Conservation (phyloP, 2,888 invertebrate species). For the Netelia inedita region DNA sequence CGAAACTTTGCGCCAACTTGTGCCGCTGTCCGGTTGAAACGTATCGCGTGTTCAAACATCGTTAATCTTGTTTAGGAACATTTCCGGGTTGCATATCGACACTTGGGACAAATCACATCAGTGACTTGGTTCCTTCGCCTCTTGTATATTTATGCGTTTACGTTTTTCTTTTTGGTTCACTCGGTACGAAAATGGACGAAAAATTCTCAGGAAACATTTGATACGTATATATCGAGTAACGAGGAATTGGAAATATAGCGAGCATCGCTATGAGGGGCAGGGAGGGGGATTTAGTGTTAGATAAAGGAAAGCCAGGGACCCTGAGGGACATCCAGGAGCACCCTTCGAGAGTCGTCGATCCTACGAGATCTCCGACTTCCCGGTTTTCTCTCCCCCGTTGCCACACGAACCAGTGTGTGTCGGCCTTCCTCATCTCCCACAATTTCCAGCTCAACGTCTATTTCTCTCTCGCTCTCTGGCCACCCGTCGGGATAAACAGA, state of each 20-base stretch:
- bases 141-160: not conserved
- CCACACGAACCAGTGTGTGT: slow-evolving; percentile 47
- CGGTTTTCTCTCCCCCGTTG: slow-evolving; percentile 49
- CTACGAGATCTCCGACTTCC: slow-evolving; percentile 57
- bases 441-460: slow-evolving; percentile 52
- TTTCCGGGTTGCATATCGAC: slow-evolving; percentile 41
- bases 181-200: slow-evolving; percentile 27
- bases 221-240: slow-evolving; percentile 55
- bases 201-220: slow-evolving; percentile 39
- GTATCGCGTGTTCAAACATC: slow-evolving; percentile 41
- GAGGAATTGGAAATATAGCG: slow-evolving; percentile 37
- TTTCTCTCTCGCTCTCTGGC: slow-evolving; percentile 69
- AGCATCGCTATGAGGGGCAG: slow-evolving; percentile 20
- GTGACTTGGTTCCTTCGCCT: not conserved
- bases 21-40: slow-evolving; percentile 14
- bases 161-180: not conserved
- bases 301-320: slow-evolving; percentile 37
- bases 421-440: slow-evolving; percentile 57
- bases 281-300: not conserved
- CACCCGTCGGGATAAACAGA: slow-evolving; percentile 84
- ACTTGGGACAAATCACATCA: slow-evolving; percentile 10
- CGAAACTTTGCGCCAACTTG: slow-evolving; percentile 55
- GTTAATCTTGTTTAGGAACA: slow-evolving; percentile 40
- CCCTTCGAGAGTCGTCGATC: slow-evolving; percentile 77
- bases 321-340: slow-evolving; percentile 80